Base-by-base conservation (phyloP, 2,888 invertebrate genomes). In the Aspidiotus rigidus region DNA sequence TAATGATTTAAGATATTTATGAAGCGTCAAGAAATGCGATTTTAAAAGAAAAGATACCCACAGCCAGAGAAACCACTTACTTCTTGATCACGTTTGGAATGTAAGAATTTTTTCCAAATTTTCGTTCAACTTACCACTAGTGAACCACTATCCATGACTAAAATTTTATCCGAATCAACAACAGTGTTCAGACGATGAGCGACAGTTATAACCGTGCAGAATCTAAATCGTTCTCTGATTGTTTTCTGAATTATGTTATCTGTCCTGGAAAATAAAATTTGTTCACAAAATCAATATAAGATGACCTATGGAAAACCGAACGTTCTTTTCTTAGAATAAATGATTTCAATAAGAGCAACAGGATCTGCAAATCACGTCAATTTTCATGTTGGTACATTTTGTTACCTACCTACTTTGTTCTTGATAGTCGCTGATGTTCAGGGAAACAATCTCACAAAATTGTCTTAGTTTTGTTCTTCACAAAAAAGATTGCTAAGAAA, bases 101-200 rank as follows among this genome's bases (percentile, higher is more conserved):
- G 13, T 44, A 17, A 62, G n/a, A n/a, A n/a, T n/a, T n/a, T 28
- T 5, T 28, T 28, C 28, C 28, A 28, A 28, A 5, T 28, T 28
- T 28, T 28, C 5, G 28, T 28, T 28, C 28, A 54, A 73, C 74
- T 73, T 71, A 75, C 79, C 41, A 77, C 77, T 28, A 82, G 77
- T 56, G 75, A 73, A 0, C 85, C 85, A 28, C 80, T 80, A 73
- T 84, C 82, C 75, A 85, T 78, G 6, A 84, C 84, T 72, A 84
- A 75, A 28, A 88, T 84, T 78, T 86, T 84, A 79, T 91, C 89
- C 0, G 88, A 89, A 79, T 93, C 91, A 87, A 93, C 90, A 66
- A 93, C 87, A 0, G 92, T 93, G 75, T 92, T 86, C 11, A 93
- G 82, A 53, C 92, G 83, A 79, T 93, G 92, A 28, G 92, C 92